phyloP scores from a whole-genome alignment of 2,888 invertebrate genomes.

The Vannuccia rotundouncinata region DNA sequence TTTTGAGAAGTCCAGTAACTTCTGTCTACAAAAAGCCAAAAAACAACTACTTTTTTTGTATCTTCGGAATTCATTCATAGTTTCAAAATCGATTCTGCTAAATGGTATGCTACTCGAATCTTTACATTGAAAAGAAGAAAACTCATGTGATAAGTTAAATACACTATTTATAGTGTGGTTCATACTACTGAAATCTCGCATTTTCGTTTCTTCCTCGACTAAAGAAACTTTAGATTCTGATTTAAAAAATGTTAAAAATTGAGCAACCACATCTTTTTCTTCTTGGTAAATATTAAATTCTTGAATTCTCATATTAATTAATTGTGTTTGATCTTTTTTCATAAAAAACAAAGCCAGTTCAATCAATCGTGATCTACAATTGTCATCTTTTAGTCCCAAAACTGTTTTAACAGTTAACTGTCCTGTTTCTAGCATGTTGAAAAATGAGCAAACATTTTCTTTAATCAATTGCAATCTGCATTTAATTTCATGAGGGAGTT shows the following conservation, averaged over 20 bases:
- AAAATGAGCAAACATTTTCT: neutral
- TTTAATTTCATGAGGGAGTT: neutral
- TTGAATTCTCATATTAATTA: neutral
- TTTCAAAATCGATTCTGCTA: neutral
- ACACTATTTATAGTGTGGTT: neutral
- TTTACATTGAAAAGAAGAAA: neutral
- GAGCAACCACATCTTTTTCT: neutral
- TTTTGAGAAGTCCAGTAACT: neutral
- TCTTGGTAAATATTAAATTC: neutral
- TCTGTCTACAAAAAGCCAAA: neutral
- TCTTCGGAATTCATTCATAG: neutral
- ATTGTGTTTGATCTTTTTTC: neutral
- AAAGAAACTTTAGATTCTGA: neutral
- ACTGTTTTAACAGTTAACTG: neutral
- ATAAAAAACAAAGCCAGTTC: neutral
- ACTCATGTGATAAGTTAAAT: neutral
- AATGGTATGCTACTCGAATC: neutral
- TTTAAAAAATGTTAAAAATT: neutral
- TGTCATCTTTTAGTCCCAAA: neutral
- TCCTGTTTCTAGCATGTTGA: neutral
- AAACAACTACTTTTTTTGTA: neutral
- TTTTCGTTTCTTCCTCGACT: neutral
- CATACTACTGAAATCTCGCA: neutral
- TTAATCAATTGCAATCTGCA: neutral
- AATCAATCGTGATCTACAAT: neutral